Conservation (phyloP, 2,888 invertebrate genomes). For the Ypsolopha sequella region DNA sequence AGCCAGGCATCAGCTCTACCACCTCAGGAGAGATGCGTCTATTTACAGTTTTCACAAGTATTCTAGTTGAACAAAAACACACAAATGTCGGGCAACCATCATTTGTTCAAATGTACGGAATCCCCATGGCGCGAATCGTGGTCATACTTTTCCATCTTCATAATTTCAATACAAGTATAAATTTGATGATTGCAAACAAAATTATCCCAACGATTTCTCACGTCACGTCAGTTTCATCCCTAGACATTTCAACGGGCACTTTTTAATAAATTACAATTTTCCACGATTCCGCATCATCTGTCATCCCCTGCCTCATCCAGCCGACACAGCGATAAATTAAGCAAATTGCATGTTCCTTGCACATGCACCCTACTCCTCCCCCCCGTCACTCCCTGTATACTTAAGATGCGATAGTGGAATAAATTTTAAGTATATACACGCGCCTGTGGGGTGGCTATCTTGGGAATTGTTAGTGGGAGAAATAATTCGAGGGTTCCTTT, state of each 20-base stretch:
- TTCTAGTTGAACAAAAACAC: too few relatives aligned
- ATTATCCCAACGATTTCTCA: background rate
- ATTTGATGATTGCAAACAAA: too few relatives aligned
- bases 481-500: too few relatives aligned
- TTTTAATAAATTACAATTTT: background rate
- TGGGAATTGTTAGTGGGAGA: too few relatives aligned
- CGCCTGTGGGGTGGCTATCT: too few relatives aligned
- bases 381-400: slow-evolving; percentile 10
- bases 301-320: background rate
- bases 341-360: slow-evolving; percentile 52
- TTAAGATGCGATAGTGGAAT: slow-evolving; percentile 48
- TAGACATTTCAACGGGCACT: background rate
- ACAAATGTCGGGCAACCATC: too few relatives aligned
- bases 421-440: slow-evolving; percentile 9
- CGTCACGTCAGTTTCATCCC: background rate
- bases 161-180: too few relatives aligned
- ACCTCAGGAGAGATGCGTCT: too few relatives aligned
- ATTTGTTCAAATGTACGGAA: too few relatives aligned
- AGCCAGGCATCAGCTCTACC: too few relatives aligned
- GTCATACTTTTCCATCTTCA: too few relatives aligned
- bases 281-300: background rate
- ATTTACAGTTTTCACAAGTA: background rate
- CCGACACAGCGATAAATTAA: slow-evolving; percentile 36
- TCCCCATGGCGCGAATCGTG: too few relatives aligned
- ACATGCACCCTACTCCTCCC: slow-evolving; percentile 35